Evolutionary conservation across 2,113 vertebrate species (phyloP).

Genomic region (Willisornis vidua): DNA sequence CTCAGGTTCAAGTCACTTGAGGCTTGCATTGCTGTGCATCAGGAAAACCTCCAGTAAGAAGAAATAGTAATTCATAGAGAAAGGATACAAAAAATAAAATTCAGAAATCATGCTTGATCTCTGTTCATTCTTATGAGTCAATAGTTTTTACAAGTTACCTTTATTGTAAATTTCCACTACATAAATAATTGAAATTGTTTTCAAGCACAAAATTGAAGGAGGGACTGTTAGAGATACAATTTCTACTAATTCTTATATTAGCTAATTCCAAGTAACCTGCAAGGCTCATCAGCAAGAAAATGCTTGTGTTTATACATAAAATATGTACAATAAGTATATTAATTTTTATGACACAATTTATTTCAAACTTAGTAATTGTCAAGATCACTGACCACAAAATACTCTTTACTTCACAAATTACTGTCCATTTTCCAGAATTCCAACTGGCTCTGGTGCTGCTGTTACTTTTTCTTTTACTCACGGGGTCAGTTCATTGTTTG

Average conservation of each 20-base stretch:
- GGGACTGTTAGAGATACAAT: not conserved
- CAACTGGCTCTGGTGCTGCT: not conserved
- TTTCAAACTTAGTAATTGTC: not conserved
- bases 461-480: not conserved
- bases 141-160: constrained; percentile 35
- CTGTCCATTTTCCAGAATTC: not conserved
- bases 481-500: constrained; percentile 21
- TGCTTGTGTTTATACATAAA: not conserved
- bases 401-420: not conserved
- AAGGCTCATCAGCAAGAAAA: not conserved
- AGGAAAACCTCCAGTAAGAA: not conserved
- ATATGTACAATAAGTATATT: not conserved
- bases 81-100: constrained; percentile 8
- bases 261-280: not conserved
- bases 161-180: constrained; percentile 3
- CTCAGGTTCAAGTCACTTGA: not conserved
- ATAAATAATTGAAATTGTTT: constrained; percentile 21
- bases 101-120: not conserved
- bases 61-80: not conserved
- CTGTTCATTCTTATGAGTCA: constrained; percentile 1
- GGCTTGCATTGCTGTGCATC: not conserved
- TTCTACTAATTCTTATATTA: not conserved
- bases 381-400: not conserved
- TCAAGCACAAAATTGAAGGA: constrained; percentile 15
- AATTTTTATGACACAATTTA: not conserved